phyloP scores from a whole-genome alignment of 2,797 vertebrate genomes.

The Melanotaenia pygmaea region DNA sequence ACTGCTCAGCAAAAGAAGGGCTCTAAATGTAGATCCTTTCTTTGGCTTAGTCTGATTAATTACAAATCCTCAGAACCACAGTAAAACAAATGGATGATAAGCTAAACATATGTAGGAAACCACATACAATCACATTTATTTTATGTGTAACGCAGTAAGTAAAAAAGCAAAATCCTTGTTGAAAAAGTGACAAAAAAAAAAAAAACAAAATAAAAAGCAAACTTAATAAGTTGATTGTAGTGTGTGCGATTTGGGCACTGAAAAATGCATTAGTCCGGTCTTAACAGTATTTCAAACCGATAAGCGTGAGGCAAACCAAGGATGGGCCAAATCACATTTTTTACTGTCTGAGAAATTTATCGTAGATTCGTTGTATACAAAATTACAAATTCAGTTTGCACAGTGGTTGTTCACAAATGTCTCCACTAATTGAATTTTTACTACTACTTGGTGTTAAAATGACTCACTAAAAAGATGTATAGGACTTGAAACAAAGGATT shows the following conservation, averaged over 20 bases:
- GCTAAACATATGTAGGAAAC: slow-evolving; percentile 22
- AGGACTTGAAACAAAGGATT: too few species aligned
- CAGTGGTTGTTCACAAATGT: background rate
- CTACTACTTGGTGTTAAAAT: background rate
- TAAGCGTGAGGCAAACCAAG: background rate
- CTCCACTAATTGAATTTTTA: background rate
- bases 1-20: slow-evolving; percentile 59
- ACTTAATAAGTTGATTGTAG: slow-evolving; percentile 29
- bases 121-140: slow-evolving; percentile 24
- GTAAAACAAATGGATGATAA: slow-evolving; percentile 28
- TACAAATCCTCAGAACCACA: slow-evolving; percentile 35
- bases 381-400: background rate
- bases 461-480: background rate
- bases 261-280: slow-evolving; percentile 54
- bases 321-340: background rate
- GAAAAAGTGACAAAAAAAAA: slow-evolving; percentile 35
- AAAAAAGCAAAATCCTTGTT: slow-evolving; percentile 47
- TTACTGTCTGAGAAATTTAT: background rate
- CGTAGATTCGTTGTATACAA: background rate
- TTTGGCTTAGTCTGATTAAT: slow-evolving; percentile 51
- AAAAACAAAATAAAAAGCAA: slow-evolving; percentile 16
- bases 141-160: slow-evolving; percentile 44
- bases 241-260: slow-evolving; percentile 29
- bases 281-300: slow-evolving; percentile 73
- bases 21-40: slow-evolving; percentile 58